phyloP scores from a whole-genome alignment of 2,888 invertebrate genomes.

The Amorpha juglandis region DNA sequence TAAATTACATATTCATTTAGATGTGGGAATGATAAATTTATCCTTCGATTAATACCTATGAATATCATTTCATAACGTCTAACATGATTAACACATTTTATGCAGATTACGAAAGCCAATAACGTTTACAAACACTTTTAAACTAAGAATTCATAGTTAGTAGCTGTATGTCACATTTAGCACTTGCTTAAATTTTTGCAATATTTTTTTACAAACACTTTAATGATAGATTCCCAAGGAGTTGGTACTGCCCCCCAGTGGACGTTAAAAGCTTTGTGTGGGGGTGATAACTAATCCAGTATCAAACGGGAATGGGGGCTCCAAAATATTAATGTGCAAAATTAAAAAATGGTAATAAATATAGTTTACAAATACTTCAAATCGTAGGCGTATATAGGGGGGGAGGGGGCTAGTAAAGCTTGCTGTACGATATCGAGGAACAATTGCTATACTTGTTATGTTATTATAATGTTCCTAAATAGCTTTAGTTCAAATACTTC shows the following conservation, averaged over 20 bases:
- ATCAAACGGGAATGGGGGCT: too few relatives aligned
- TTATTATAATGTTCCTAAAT: neutral
- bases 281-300: too few relatives aligned
- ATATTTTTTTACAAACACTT: neutral
- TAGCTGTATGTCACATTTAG: neutral
- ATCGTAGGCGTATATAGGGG: too few relatives aligned
- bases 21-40: slow-evolving; percentile 26
- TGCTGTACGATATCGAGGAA: neutral
- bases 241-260: too few relatives aligned
- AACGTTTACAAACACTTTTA: slow-evolving; percentile 20
- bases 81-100: slow-evolving; percentile 33
- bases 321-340: too few relatives aligned
- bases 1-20: neutral
- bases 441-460: slow-evolving; percentile 1
- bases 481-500: neutral
- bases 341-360: too few relatives aligned
- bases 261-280: too few relatives aligned
- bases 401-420: too few relatives aligned
- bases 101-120: slow-evolving; percentile 42
- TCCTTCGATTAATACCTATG: slow-evolving; percentile 32
- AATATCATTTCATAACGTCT: slow-evolving; percentile 39
- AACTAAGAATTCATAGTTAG: slow-evolving; percentile 1
- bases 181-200: neutral
- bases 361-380: too few relatives aligned
- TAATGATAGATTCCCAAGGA: too few relatives aligned